Conservation (phyloP, 2,113 vertebrate species). For the Xiphophorus couchianus region DNA sequence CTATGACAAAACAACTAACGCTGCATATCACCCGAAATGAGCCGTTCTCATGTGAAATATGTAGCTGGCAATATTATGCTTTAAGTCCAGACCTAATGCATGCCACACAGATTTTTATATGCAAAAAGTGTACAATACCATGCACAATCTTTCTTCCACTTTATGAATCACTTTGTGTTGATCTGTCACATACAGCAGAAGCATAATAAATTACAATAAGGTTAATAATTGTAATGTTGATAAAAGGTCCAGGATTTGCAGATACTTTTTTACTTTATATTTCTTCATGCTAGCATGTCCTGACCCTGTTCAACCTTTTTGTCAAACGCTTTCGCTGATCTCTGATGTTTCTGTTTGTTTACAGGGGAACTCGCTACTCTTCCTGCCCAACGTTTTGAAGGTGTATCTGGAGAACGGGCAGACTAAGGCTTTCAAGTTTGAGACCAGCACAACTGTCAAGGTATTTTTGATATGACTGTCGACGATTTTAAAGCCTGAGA, state of each 20-base stretch:
- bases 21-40: no score
- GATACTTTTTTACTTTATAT: background rate
- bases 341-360: slow-evolving; percentile 14
- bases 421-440: slow-evolving; percentile 98
- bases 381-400: slow-evolving; percentile 96
- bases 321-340: background rate
- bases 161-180: no score
- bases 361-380: slow-evolving; percentile 95
- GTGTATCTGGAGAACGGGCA: slow-evolving; percentile 98
- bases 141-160: background rate
- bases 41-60: no score
- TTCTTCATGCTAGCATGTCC: no score
- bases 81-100: no score
- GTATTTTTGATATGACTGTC: slow-evolving; percentile 66
- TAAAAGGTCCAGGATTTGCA: background rate
- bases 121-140: background rate
- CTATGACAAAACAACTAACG: no score
- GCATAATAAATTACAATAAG: background rate
- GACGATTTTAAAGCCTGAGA: background rate
- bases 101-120: no score
- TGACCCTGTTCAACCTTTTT: background rate
- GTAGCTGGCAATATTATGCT: no score
- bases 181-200: no score
- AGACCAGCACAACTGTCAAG: slow-evolving; percentile 93
- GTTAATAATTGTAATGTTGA: background rate